These are phyloP conservation scores for Rhingia rostrata DNA, from an alignment of 2,888 invertebrate genomes.

Conservation along the genomic window DNA sequence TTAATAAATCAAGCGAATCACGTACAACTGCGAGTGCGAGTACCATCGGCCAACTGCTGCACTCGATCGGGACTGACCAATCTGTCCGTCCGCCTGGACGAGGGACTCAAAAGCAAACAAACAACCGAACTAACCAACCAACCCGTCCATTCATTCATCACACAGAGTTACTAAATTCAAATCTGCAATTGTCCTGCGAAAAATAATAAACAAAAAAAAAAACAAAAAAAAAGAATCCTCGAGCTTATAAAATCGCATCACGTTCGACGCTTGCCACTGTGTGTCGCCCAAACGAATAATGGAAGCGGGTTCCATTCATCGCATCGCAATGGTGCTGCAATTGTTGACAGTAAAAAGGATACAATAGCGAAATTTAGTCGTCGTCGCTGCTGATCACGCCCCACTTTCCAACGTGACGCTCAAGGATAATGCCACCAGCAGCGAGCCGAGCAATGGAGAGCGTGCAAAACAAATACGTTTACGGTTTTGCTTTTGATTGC, in stretches of 20 bases:
- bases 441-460: neutral
- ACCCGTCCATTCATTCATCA: neutral
- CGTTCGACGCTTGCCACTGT: slow-evolving; percentile 70
- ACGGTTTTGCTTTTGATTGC: slow-evolving; percentile 20
- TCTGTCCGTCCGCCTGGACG: slow-evolving; percentile 14
- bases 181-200: slow-evolving; percentile 69
- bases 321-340: slow-evolving; percentile 60
- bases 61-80: slow-evolving; percentile 47
- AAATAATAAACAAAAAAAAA: slow-evolving; percentile 58
- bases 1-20: slow-evolving; percentile 65
- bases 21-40: slow-evolving; percentile 23
- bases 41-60: slow-evolving; percentile 36
- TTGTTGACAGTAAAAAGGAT: slow-evolving; percentile 74
- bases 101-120: neutral
- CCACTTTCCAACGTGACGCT: slow-evolving; percentile 64
- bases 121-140: slow-evolving; percentile 32
- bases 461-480: slow-evolving; percentile 3
- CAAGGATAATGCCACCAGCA: slow-evolving; percentile 52
- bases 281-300: slow-evolving; percentile 63
- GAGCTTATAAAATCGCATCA: slow-evolving; percentile 61
- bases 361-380: slow-evolving; percentile 74
- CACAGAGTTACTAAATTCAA: slow-evolving; percentile 66
- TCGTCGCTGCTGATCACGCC: slow-evolving; percentile 71
- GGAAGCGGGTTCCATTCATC: slow-evolving; percentile 63
- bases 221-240: neutral